These are phyloP conservation scores for Chrysolina americana DNA, from an alignment of 2,888 invertebrate species.

Conservation along the genomic window DNA sequence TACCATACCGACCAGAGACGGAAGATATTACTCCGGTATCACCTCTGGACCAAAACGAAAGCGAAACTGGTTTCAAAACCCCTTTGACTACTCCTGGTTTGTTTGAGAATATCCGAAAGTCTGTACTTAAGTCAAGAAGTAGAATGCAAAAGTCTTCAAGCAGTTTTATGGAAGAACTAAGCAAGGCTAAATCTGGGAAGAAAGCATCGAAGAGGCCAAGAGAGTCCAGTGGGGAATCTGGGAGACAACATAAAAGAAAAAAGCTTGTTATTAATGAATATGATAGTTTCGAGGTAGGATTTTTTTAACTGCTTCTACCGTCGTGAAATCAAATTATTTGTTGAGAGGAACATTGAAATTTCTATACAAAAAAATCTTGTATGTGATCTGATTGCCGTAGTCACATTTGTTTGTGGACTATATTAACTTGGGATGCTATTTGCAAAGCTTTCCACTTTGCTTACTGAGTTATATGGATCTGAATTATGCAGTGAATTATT, in stretches of 20 bases:
- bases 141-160: slow-evolving; percentile 19
- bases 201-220: slow-evolving; percentile 44
- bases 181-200: slow-evolving; percentile 21
- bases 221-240: slow-evolving; percentile 41
- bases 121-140: slow-evolving; percentile 49
- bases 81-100: slow-evolving; percentile 54
- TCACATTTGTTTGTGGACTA: no score
- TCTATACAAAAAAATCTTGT: no score
- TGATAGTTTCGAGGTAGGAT: slow-evolving; percentile 26
- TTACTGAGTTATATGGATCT: no score
- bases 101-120: slow-evolving; percentile 52
- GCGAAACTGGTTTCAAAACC: slow-evolving; percentile 51
- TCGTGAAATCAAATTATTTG: no score
- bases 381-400: not conserved
- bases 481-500: no score
- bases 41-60: slow-evolving; percentile 30
- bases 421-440: no score
- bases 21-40: slow-evolving; percentile 56
- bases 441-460: no score
- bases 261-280: slow-evolving; percentile 28
- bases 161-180: slow-evolving; percentile 33
- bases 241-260: slow-evolving; percentile 38
- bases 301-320: not conserved
- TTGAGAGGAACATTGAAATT: no score
- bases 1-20: slow-evolving; percentile 50